Evolutionary conservation across 2,113 vertebrate species (phyloP).

Genomic region (Myotis lucifugus): DNA sequence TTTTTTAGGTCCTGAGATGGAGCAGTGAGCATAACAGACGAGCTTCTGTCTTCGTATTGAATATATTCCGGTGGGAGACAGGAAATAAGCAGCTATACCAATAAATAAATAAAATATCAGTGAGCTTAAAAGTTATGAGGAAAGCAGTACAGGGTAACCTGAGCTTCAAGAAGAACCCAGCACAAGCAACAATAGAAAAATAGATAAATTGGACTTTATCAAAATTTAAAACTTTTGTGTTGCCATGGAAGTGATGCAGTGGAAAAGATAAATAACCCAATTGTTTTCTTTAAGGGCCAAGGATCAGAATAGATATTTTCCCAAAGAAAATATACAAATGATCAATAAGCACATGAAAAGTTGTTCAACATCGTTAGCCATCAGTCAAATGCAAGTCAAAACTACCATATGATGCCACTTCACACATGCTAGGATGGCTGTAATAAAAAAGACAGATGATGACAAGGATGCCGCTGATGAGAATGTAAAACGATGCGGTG

Average conservation of each 20-base stretch:
- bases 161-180: neutral
- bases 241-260: neutral
- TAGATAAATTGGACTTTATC: neutral
- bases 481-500: neutral
- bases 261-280: neutral
- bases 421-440: neutral
- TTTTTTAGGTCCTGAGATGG: neutral
- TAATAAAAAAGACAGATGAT: neutral
- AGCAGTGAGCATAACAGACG: neutral
- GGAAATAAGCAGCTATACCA: neutral
- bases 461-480: neutral
- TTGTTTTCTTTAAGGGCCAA: neutral
- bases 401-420: neutral
- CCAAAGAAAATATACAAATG: neutral
- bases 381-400: neutral
- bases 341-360: neutral
- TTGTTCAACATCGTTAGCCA: neutral
- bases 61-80: neutral
- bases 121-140: neutral
- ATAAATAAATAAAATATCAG: conserved; percentile 35
- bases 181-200: neutral
- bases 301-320: conserved; percentile 12
- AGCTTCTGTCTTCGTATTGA: neutral
- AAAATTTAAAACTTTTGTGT: conserved; percentile 8
- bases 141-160: neutral